Base-by-base conservation (phyloP, 2,113 vertebrate species). In the Rhea americana region DNA sequence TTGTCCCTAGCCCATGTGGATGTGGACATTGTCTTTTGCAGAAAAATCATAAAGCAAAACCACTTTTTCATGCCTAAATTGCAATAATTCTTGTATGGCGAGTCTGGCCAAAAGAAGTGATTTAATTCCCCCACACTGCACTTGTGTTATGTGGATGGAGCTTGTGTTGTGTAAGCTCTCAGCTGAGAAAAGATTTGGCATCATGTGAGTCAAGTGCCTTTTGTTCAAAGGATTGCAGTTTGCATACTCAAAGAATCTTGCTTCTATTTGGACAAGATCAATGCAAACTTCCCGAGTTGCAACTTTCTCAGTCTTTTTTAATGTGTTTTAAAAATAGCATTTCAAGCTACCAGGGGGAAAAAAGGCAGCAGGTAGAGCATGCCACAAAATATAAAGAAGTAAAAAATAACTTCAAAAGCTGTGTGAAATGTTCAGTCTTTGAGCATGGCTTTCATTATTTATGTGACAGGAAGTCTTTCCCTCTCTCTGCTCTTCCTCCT, bases 371-470 rank as follows among this genome's bases (percentile, higher is more conserved):
- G 91, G 95, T 97, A 90, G 72, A 71, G 48, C 84, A 72, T 77
- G 61, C 58, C 72, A 62, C 67, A 73, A 92, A 94, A 86, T 85
- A 91, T 14, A 43, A 86, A 76, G 96, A 79, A 91, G 87, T 74
- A 77, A 92, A 94, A 94, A 96, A 95, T 91, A 95, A 87, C 94
- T 96, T 97, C 95, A 95, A 95, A 97, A 94, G 91, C 76, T 32
- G 30, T 28, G 78, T 93, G 87, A 90, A 91, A 93, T 92, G 70
- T 88, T 95, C 37, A 91, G 82, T 87, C 93, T 97, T 96, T 96
- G 93, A 94, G 77, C 61, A 76, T 90, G 50, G 58, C 67, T 73
- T 96, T 92, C 73, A 96, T 97, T 97, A 97, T 97, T 95, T 94
- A 97, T 96, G 77, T 92, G 87, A 81, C 3, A 22, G 68, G 91